Percentiles rank a stretch among this genome's conserved stretches.
These are phyloP conservation scores for Caprella mutica DNA, from an alignment of 2,888 invertebrate species.

Conservation along the genomic window DNA sequence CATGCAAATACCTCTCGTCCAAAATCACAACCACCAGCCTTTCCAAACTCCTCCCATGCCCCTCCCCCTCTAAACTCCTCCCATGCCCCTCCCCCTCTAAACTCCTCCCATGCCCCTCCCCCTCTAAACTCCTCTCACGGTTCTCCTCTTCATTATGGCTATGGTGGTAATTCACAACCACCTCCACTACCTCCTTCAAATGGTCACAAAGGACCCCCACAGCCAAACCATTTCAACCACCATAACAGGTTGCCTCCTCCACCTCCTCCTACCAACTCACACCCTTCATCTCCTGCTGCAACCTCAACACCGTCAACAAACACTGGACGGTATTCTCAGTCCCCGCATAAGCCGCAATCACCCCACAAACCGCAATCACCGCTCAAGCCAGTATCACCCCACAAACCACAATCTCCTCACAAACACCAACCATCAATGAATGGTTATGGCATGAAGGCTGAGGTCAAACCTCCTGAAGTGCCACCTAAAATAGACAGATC, in stretches of 20 bases:
- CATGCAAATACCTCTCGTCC: constrained; percentile 4
- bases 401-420: constrained; percentile 26
- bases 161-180: background rate
- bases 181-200: background rate
- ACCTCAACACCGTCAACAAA: constrained; percentile 4
- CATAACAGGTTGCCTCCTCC: constrained; percentile 5
- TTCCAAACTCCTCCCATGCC: too few relatives aligned
- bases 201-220: background rate
- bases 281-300: constrained; percentile 1
- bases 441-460: too few relatives aligned
- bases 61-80: constrained; percentile 13
- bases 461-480: too few relatives aligned
- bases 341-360: constrained; percentile 24
- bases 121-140: constrained; percentile 15
- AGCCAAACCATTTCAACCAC: constrained; percentile 1
- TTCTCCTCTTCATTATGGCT: background rate
- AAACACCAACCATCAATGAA: constrained; percentile 9
- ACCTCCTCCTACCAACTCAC: background rate
- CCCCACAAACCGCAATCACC: constrained; percentile 14
- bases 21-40: background rate
- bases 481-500: constrained; percentile 16
- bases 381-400: constrained; percentile 24
- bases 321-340: constrained; percentile 1
- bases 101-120: constrained; percentile 12
- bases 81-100: too few relatives aligned